Evolutionary conservation across 2,888 invertebrate genomes (phyloP), one percentile per base, ranked within the genome.

Genomic region (Plebejus argus): DNA sequence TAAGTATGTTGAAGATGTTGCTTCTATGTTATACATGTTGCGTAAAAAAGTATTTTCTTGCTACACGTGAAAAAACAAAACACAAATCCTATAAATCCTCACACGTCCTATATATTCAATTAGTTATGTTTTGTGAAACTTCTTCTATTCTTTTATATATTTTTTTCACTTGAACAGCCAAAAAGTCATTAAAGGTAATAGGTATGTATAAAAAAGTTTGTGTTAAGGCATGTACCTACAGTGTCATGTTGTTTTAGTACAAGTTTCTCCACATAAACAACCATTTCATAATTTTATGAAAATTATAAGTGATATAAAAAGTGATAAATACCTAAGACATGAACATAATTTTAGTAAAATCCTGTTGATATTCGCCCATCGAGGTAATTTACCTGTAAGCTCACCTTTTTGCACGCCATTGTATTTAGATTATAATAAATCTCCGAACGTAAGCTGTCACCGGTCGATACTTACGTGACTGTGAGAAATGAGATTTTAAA

Each of bases 401-500:
- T 23, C 53, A 53, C 74, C 74, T 74, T 74, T 49, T 72, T 49
- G 20, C 49, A 18, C 49, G 53, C 15, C 23, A 49, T 74, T 53
- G 53, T 74, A 74, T 74, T 49, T 74, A 74, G 53, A 74, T 74
- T 74, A 74, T 74, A 74, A 74, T 74, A 81, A 80, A 79, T 78
- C 78, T 66, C 28, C 23, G 79, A 80, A 53, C 74, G 74, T 74
- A 74, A 74, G 74, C 78, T 82, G 78, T 78, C 78, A 75, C 78
- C 70, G 78, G 87, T 89, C 87, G 89, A 89, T 89, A 87, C 79
- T 80, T 83, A 84, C 81, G 82, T 82, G 83, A 82, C 83, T 83
- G 80, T 82, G 86, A 88, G 88, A 88, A 89, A 91, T 91, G 88
- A 90, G 89, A 86, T 90, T 89, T 88, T 86, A 89, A 90, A 91